phyloP scores from a whole-genome alignment of 2,888 invertebrate species.

The Hedya salicella region DNA sequence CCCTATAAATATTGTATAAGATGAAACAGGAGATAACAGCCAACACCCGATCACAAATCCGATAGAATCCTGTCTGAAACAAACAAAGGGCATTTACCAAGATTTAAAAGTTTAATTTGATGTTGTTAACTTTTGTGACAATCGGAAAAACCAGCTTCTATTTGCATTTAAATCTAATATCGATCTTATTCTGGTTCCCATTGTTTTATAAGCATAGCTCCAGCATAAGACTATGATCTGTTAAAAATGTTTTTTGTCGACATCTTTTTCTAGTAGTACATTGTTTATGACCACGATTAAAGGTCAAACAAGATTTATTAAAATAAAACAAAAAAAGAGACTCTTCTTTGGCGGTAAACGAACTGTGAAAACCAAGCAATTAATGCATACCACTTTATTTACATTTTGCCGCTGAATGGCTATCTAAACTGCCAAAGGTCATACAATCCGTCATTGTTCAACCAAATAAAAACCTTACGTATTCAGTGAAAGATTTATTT shows the following conservation, averaged over 20 bases:
- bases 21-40: constrained; percentile 46
- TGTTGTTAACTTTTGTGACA: constrained; percentile 52
- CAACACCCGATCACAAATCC: constrained; percentile 47
- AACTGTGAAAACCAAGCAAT: constrained; percentile 75
- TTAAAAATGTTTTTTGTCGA: too few relatives aligned
- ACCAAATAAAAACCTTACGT: constrained; percentile 51
- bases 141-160: constrained; percentile 44
- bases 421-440: constrained; percentile 46
- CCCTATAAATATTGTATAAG: constrained; percentile 50
- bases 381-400: constrained; percentile 74
- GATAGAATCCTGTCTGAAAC: constrained; percentile 52
- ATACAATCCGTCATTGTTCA: constrained; percentile 46
- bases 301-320: constrained; percentile 54
- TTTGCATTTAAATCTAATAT: constrained; percentile 18
- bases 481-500: constrained; percentile 52
- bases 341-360: constrained; percentile 59
- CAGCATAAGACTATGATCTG: too few relatives aligned
- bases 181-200: background rate
- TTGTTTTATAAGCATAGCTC: too few relatives aligned
- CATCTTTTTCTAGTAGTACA: too few relatives aligned
- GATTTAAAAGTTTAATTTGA: constrained; percentile 56
- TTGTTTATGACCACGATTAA: background rate
- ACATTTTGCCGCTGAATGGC: constrained; percentile 64
- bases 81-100: constrained; percentile 51
- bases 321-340: constrained; percentile 54